These are phyloP conservation scores for Cotesia glomerata DNA, from an alignment of 1,140 invertebrate genomes.

Conservation along the genomic window DNA sequence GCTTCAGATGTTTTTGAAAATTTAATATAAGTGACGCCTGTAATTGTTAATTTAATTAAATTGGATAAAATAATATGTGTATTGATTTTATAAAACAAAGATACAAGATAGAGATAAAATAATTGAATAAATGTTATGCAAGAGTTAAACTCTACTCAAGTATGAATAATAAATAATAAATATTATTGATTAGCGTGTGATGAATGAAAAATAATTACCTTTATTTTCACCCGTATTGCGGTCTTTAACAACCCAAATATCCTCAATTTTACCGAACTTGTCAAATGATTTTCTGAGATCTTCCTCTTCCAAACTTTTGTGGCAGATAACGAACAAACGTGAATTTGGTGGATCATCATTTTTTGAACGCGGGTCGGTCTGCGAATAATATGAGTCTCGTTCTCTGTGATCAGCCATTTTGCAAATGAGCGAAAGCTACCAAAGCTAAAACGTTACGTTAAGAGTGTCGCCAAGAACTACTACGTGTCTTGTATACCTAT, in stretches of 20 bases:
- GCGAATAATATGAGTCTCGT: conserved; percentile 56
- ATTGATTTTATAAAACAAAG: background rate
- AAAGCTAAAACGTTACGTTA: too few species aligned
- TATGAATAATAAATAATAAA: conserved; percentile 5
- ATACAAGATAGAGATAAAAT: too few species aligned
- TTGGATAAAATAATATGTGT: background rate
- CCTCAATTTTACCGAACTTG: conserved; percentile 84
- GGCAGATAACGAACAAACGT: conserved; percentile 86
- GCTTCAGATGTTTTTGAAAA: conserved; percentile 86
- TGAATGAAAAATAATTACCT: conserved; percentile 65
- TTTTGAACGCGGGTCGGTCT: conserved; percentile 59
- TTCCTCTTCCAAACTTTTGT: conserved; percentile 80
- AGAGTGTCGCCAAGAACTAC: too few species aligned
- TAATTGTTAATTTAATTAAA: conserved; percentile 46
- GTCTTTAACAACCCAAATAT: conserved; percentile 89
- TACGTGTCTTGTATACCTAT: too few species aligned
- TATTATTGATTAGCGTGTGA: conserved; percentile 36
- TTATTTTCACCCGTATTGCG: conserved; percentile 84
- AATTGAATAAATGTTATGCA: too few species aligned
- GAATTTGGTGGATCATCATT: conserved; percentile 83
- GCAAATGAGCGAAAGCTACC: conserved; percentile 38
- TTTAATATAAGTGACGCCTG: conserved; percentile 82
- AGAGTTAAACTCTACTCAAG: background rate
- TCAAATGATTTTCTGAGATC: conserved; percentile 81
- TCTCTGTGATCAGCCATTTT: conserved; percentile 62